Evolutionary conservation across 2,113 vertebrate species (phyloP).

Genomic region (Oostethus manadensis): DNA sequence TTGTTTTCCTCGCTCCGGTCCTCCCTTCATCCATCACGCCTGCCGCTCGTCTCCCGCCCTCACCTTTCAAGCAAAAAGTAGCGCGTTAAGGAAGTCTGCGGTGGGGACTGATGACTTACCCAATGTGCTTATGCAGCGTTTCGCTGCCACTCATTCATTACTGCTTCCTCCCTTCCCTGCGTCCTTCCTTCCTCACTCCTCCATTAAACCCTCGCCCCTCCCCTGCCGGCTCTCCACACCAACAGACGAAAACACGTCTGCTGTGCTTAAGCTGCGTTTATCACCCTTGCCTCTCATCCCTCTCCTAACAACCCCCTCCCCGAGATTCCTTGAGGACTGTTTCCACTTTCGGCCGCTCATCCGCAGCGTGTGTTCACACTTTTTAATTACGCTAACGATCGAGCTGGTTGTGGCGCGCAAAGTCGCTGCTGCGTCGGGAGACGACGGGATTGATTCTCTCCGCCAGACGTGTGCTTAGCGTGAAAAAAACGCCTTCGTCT

Average conservation of each 20-base stretch:
- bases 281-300: background rate
- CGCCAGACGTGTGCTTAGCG: background rate
- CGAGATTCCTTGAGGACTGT: slow-evolving; percentile 9
- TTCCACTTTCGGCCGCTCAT: slow-evolving; percentile 15
- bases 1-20: background rate
- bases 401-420: slow-evolving; percentile 9
- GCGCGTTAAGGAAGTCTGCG: background rate
- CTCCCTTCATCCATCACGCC: background rate
- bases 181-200: background rate
- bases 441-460: background rate
- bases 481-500: too few species aligned
- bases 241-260: background rate
- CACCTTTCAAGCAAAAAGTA: background rate
- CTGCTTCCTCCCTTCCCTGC: background rate
- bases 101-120: background rate
- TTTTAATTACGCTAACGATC: slow-evolving; percentile 42
- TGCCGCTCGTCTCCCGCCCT: background rate
- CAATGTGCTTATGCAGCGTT: slow-evolving; percentile 2
- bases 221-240: background rate
- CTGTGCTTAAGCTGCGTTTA: background rate
- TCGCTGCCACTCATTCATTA: background rate
- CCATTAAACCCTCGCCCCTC: background rate
- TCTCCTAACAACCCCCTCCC: background rate
- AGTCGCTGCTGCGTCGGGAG: background rate
- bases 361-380: slow-evolving; percentile 12